Conservation (phyloP, 2,113 vertebrate genomes). For the Larimichthys crocea region DNA sequence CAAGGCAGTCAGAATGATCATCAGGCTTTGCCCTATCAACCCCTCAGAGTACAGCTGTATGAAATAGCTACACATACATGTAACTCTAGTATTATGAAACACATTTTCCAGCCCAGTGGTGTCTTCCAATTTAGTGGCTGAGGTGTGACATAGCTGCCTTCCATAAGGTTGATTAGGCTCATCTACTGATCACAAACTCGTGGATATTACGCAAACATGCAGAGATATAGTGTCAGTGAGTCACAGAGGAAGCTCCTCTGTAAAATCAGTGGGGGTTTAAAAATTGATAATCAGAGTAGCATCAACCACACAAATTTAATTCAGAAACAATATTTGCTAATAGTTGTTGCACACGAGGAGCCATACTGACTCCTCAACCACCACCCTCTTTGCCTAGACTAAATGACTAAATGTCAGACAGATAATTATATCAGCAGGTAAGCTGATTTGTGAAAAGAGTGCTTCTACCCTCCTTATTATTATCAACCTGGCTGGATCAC, state of each 20-base stretch:
- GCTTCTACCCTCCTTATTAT: constrained; percentile 10
- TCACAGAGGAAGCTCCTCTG: neutral
- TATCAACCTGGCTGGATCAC: constrained; percentile 44
- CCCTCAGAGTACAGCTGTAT: neutral
- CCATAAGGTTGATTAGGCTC: neutral
- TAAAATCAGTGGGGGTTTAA: neutral
- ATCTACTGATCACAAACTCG: neutral
- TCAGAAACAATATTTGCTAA: neutral
- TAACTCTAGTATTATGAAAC: too few relatives aligned
- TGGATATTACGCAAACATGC: neutral
- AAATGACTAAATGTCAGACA: constrained; percentile 51
- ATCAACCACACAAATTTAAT: neutral
- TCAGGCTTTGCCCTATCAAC: neutral
- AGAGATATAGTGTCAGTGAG: neutral
- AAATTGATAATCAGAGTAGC: neutral
- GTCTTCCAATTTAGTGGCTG: neutral
- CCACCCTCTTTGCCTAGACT: neutral
- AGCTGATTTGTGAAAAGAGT: constrained; percentile 26
- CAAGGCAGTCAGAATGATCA: neutral
- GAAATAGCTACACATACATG: too few relatives aligned
- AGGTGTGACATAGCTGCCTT: neutral
- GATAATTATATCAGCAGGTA: constrained; percentile 54
- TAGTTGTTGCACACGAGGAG: neutral
- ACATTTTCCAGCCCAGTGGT: neutral
- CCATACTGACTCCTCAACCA: neutral